These are phyloP conservation scores for Watsonalla cultraria DNA, from an alignment of 2,888 invertebrate genomes.

Conservation along the genomic window DNA sequence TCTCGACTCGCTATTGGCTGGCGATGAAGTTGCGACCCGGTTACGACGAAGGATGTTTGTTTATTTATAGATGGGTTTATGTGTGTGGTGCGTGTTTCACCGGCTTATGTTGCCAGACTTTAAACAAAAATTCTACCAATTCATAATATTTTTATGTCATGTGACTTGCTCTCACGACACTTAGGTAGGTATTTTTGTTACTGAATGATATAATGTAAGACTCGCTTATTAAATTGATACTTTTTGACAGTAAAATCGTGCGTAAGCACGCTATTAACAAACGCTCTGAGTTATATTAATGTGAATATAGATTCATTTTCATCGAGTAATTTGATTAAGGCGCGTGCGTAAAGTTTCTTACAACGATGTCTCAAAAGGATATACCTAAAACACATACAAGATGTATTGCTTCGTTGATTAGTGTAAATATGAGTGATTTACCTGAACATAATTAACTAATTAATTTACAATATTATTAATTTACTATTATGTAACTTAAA, in stretches of 20 bases:
- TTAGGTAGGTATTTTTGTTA: background rate
- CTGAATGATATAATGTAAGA: too few species aligned
- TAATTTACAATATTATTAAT: too few species aligned
- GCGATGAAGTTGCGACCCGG: slow-evolving; percentile 47
- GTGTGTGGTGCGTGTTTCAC: slow-evolving; percentile 44
- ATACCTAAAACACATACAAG: too few species aligned
- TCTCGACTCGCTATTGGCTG: slow-evolving; percentile 65
- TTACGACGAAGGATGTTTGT: slow-evolving; percentile 55
- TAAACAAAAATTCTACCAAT: background rate
- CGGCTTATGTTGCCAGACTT: slow-evolving; percentile 38
- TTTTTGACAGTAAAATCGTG: too few species aligned
- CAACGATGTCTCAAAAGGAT: too few species aligned
- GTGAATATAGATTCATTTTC: background rate
- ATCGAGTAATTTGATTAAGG: too few species aligned
- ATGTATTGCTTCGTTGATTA: too few species aligned
- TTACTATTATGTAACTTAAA: too few species aligned
- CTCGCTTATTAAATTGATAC: background rate
- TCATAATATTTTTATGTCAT: background rate
- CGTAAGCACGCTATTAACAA: background rate
- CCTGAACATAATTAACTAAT: too few species aligned
- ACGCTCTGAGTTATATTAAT: background rate
- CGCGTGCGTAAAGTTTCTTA: too few species aligned
- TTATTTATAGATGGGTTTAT: slow-evolving; percentile 45
- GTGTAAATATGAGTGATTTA: too few species aligned
- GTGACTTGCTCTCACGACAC: background rate